Evolutionary conservation across 2,888 invertebrate genomes (phyloP).

Genomic region (Lasioglossum figueresi): DNA sequence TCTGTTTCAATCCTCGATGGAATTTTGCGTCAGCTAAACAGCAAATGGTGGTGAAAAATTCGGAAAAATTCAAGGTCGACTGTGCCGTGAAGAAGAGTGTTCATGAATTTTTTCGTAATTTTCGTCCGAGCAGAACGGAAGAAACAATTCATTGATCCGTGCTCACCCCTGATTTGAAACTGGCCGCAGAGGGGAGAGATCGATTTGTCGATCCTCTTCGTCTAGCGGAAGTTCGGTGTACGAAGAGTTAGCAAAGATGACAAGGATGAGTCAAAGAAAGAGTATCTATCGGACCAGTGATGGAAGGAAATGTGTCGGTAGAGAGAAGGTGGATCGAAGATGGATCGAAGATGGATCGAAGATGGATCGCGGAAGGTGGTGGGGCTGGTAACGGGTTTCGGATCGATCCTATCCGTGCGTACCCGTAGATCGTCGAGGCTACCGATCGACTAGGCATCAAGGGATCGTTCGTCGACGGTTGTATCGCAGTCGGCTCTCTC

Average conservation of each 20-base stretch:
- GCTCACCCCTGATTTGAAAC: not conserved
- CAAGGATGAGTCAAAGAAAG: not conserved
- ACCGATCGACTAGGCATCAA: slow-evolving; percentile 52
- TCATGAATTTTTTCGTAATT: not conserved
- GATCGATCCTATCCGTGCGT: slow-evolving; percentile 39
- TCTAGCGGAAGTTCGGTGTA: not conserved
- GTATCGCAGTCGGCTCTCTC: slow-evolving; percentile 1
- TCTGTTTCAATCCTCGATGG: not conserved
- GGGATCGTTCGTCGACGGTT: slow-evolving; percentile 40
- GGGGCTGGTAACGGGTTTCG: slow-evolving; percentile 8
- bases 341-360: not conserved
- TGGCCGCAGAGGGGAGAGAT: not conserved
- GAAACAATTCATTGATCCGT: not conserved
- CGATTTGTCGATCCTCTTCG: not conserved
- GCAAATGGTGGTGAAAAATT: not conserved
- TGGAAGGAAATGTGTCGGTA: not conserved
- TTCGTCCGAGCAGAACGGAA: not conserved
- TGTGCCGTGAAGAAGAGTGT: not conserved
- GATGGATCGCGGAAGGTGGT: not conserved
- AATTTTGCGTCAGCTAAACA: not conserved
- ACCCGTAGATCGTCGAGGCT: slow-evolving; percentile 41
- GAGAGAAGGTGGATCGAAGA: not conserved
- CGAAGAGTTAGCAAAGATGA: not conserved
- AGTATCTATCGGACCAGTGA: not conserved
- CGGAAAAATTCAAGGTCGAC: not conserved